Evolutionary conservation across 1,140 invertebrate species (phyloP), one percentile per base, ranked within the genome.

Genomic region (Schmidtea mediterranea): DNA sequence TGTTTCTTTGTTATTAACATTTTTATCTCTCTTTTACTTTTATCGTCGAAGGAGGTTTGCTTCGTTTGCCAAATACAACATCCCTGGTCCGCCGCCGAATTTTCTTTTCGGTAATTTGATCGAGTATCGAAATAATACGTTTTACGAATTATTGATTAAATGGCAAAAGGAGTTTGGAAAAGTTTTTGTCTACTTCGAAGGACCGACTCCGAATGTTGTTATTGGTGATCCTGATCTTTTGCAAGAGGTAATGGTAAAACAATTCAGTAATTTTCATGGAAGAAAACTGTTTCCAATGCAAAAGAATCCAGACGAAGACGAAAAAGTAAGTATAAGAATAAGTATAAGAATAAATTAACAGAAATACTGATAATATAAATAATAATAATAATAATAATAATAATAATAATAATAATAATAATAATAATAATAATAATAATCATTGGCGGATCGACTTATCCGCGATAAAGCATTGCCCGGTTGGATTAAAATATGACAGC

Each of bases 41-140:
- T 32, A 32, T 32, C 26, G 26, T 32, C 26, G 26, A 6, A 3
- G 26, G 10, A 32, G 10, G 10, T 32, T 32, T 32, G 3, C 3
- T 32, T 32, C 10, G 26, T 32, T 32, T 32, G 3, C 26, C 10
- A 3, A 10, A 32, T 32, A 32, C 10, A 32, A 32, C 10, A 6
- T 66, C 24, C 55, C 58, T n/a, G 62, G 64, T 1, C 64, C 64
- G 5, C 39, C 52, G 19, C 58, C 60, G 9, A 58, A 61, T 38
- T 60, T 61, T 40, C 53, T 66, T 16, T 59, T 63, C 51, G 64
- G 64, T 23, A 66, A 63, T 56, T 43, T 66, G 18, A 37, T 58
- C 8, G 36, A 54, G 1, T 57, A 62, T 41, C 50, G 52, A 22
- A 53, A 52, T 24, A 56, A 49, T 49, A 55, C 26, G 3, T 32